Evolutionary conservation across 2,113 vertebrate genomes (phyloP).

Genomic region (Catagonus wagneri): DNA sequence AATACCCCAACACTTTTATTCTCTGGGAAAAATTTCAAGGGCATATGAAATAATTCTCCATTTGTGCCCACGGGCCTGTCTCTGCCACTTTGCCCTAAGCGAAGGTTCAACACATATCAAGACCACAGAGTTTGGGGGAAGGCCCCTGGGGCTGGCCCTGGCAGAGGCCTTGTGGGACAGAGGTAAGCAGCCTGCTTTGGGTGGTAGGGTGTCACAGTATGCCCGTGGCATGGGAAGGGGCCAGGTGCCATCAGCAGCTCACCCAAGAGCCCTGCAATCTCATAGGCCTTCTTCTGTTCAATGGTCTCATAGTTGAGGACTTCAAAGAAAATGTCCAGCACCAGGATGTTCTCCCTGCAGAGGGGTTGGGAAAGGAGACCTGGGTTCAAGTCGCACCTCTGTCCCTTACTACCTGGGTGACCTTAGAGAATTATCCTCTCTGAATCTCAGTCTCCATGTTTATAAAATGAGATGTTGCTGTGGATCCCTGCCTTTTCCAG

Average conservation of each 20-base stretch:
- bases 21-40: neutral
- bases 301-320: conserved; percentile 99
- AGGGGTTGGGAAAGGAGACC: conserved; percentile 58
- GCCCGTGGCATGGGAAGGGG: neutral
- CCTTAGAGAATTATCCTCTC: conserved; percentile 12
- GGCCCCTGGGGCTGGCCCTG: neutral
- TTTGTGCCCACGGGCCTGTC: neutral
- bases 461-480: conserved; percentile 32
- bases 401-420: neutral
- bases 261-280: conserved; percentile 98
- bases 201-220: neutral
- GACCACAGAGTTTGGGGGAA: neutral
- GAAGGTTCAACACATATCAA: neutral
- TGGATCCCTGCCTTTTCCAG: neutral
- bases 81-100: neutral
- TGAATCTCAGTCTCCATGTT: neutral
- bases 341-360: conserved; percentile 97
- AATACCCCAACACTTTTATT: neutral
- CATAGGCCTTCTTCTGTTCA: conserved; percentile 99
- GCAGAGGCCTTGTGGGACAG: neutral
- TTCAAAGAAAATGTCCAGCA: conserved; percentile 99
- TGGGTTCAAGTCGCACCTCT: conserved; percentile 71
- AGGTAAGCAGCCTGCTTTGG: neutral
- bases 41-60: neutral
- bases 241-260: conserved; percentile 79